Evolutionary conservation across 2,797 vertebrate genomes (phyloP).

Genomic region (Knipowitschia caucasica): DNA sequence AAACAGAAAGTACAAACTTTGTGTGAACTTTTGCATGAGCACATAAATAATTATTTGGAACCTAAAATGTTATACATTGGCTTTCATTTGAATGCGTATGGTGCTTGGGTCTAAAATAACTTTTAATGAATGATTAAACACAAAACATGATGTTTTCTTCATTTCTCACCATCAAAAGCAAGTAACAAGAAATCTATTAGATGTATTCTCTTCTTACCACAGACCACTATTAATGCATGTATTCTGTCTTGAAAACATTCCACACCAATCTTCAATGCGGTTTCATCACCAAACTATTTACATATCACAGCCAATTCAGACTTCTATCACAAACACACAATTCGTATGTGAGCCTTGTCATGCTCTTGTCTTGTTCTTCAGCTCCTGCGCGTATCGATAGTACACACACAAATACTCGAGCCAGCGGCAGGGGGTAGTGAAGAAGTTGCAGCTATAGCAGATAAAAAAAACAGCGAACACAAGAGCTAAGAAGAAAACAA

Average conservation of each 20-base stretch:
- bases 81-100: no score
- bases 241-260: conserved; percentile 40
- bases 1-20: no score
- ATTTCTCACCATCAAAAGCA: neutral
- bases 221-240: conserved; percentile 35
- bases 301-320: conserved; percentile 59
- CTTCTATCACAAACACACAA: conserved; percentile 56
- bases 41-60: no score
- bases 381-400: conserved; percentile 29
- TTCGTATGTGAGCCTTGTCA: conserved; percentile 60
- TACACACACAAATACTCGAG: conserved; percentile 13
- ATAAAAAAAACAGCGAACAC: conserved; percentile 42
- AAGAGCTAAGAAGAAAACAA: conserved; percentile 59
- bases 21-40: no score
- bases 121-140: no score
- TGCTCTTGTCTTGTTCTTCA: conserved; percentile 38
- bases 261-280: conserved; percentile 29
- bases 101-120: no score
- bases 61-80: no score
- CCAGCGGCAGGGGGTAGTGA: conserved; percentile 6
- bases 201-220: conserved; percentile 32
- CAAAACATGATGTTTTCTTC: neutral
- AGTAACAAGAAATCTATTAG: conserved; percentile 1
- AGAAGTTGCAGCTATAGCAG: conserved; percentile 41
- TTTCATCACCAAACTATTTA: conserved; percentile 50